Base-by-base conservation (phyloP, 2,888 invertebrate genomes). In the Cancer borealis region DNA sequence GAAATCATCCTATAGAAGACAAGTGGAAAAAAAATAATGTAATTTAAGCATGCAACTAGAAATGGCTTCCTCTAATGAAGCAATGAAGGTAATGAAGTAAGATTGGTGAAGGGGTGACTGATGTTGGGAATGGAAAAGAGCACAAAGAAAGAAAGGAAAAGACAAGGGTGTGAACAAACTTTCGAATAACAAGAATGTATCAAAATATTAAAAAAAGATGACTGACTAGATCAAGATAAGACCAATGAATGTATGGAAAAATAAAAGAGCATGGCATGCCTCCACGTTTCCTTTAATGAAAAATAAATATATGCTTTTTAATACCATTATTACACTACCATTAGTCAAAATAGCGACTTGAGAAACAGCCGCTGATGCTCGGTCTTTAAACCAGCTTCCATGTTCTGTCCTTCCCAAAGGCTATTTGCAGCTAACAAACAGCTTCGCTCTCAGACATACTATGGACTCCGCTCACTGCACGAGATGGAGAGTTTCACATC, bases 361-460 rank as follows among this genome's bases (percentile, higher is more conserved):
- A 73, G 73, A 73, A 73, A 26, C n/a, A 73, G 26, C 10, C n/a
- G n/a, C 3, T 26, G 26, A 73, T 73, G 73, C 26, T 73, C 54
- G 54, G 73, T 73, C 73, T n/a, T 73, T 21, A 73, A 73, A 73
- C 73, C 73, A 26, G 73, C 26, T 73, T 21, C 8, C 73, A 21
- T 73, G 73, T n/a, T 21, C 21, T n/a, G 73, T 73, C 73, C n/a
- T 73, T n/a, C 66, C 73, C n/a, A n/a, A 21, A 21, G 73, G 73
- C 5, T 73, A 73, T 73, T 73, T 73, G 73, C 73, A 26, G 73
- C 73, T 26, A 26, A 73, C 73, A 73, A 73, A 73, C 73, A 73
- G 10, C 8, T 26, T 21, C 21, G 73, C 73, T n/a, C 54, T 54
- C 73, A 73, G 73, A 73, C 21, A 26, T 26, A 73, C n/a, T 73